Conservation (phyloP, 2,888 invertebrate species). For the Cephus runcator region DNA sequence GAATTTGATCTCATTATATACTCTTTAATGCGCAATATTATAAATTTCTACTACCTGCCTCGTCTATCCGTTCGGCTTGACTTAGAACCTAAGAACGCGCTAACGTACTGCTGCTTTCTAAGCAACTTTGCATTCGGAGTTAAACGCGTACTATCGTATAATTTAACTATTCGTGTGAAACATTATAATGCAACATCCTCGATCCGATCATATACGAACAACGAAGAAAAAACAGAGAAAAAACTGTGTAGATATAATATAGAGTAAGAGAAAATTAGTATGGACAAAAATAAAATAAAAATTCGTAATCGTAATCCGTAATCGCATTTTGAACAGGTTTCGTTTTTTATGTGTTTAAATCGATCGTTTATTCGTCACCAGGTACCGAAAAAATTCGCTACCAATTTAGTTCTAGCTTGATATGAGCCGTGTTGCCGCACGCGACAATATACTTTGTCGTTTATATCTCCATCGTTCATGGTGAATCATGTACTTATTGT, state of each 20-base stretch:
- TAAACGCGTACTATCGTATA: conserved; percentile 45
- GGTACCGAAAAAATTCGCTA: conserved; percentile 36
- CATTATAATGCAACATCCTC: conserved; percentile 49
- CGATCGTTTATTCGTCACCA: conserved; percentile 37
- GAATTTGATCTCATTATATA: background rate
- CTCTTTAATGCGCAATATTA: background rate
- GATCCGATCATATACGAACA: conserved; percentile 24
- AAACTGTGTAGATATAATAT: too few species aligned
- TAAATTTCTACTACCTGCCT: too few species aligned
- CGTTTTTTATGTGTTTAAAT: conserved; percentile 36
- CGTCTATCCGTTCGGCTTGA: too few species aligned
- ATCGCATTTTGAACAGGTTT: conserved; percentile 47
- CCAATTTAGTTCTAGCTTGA: conserved; percentile 25
- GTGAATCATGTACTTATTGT: background rate
- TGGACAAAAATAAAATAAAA: conserved; percentile 31
- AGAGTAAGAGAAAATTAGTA: too few species aligned
- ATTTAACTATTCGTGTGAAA: conserved; percentile 25
- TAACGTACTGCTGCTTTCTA: conserved; percentile 42
- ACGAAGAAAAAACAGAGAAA: too few species aligned
- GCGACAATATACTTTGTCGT: background rate
- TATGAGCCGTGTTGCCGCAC: background rate
- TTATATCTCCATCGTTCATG: background rate
- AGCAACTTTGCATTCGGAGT: conserved; percentile 58
- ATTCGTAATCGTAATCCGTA: conserved; percentile 53
- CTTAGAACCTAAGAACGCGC: conserved; percentile 5